Evolutionary conservation across 64 coral and sea anemone species (phyloP), one percentile per base, ranked within the genome.

Genomic region (Stylophora pistillata): DNA sequence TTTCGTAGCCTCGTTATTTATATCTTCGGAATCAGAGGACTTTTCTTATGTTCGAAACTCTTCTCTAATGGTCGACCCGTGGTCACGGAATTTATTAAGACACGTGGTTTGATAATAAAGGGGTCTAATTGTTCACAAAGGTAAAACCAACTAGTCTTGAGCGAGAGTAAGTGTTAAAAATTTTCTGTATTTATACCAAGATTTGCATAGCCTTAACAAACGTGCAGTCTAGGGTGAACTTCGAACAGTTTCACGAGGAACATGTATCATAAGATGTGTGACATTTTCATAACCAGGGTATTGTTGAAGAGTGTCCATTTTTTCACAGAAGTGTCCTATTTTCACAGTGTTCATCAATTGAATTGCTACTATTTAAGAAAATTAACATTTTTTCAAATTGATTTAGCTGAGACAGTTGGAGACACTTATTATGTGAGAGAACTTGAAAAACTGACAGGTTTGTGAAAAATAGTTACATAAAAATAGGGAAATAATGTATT

Each of bases 401-500:
- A 55, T 27, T 81, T 4, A 27, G 18, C 15, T 20, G 37, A 47
- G 37, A 47, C 7, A 60, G 34, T 47, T 60, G 61, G 30, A 30
- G 27, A 81, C 16, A 18, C 15, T 16, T 1, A 21, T 58, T 64
- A 55, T 10, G 20, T 65, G 30, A 82, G 53, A 63, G 18, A 82
- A 29, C 64, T 82, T 65, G 13, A 20, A 62, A 58, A 65, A 78
- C 30, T 29, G 20, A 47, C 21, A 64, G 58, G 58, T 30, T 64
- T 82, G 29, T 64, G 58, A 56, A 63, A 32, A 64, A 63, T 33
- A 28, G 21, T 82, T n/a, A 82, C 58, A 16, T 82, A 82, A 82
- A 59, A 64, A 41, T 58, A 37, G 37, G 59, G 23, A 64, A 82
- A 64, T 64, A 65, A 34, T 66, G 78, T 82, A 82, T 82, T 82